Conservation (phyloP, 2,888 invertebrate genomes). For the Papilio gigon region DNA sequence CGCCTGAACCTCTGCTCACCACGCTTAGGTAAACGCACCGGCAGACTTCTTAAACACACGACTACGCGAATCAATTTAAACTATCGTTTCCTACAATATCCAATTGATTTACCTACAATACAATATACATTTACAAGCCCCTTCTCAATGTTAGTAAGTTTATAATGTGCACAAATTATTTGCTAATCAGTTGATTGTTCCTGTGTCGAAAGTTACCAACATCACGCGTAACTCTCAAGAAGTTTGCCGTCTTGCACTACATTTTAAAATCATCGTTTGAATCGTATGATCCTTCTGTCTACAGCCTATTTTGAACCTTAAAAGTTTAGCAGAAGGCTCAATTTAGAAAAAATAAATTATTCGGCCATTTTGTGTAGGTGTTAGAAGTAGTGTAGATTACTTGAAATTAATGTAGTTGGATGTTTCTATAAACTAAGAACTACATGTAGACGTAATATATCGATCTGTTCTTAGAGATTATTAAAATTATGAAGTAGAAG, state of each 20-base stretch:
- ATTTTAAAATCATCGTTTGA: background rate
- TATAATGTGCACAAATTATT: too few species aligned
- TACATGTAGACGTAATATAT: conserved; percentile 5
- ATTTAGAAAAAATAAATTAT: conserved; percentile 7
- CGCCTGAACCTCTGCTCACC: conserved; percentile 45
- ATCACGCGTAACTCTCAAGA: background rate
- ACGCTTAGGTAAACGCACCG: conserved; percentile 49
- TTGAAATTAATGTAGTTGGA: conserved; percentile 5
- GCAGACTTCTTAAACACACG: background rate
- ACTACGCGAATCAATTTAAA: too few species aligned
- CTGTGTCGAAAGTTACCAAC: background rate
- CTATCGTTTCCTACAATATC: too few species aligned
- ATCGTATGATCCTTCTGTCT: too few species aligned
- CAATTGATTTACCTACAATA: too few species aligned
- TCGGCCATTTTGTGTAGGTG: conserved; percentile 23
- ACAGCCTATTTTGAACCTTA: conserved; percentile 13
- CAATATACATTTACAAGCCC: too few species aligned
- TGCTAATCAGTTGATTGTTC: too few species aligned
- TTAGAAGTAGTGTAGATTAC: conserved; percentile 19
- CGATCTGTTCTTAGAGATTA: conserved; percentile 36
- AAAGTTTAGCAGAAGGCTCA: background rate
- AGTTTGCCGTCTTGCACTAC: background rate
- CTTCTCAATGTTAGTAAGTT: too few species aligned
- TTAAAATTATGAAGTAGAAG: conserved; percentile 16
- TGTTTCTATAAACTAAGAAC: background rate